Evolutionary conservation across 2,888 invertebrate genomes (phyloP).

Genomic region (Dryomyza anilis): DNA sequence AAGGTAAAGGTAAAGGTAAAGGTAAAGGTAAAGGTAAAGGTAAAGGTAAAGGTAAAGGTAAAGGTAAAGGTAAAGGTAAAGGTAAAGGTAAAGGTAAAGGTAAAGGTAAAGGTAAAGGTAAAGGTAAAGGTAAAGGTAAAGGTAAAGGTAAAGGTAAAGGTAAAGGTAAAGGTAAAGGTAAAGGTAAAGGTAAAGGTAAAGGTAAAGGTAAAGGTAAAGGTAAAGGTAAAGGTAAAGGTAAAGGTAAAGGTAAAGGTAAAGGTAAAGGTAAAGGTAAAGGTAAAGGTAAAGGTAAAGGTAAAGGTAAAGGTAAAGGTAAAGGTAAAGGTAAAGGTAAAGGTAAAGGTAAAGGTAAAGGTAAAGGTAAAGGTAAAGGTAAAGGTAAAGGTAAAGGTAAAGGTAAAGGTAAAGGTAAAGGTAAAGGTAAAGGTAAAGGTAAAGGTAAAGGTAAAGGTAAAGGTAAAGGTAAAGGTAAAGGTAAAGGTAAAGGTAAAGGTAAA

Average conservation of each 20-base stretch:
- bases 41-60: background rate
- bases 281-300: background rate
- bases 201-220: background rate
- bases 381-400: background rate
- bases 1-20: background rate
- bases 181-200: background rate
- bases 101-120: background rate
- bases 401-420: background rate
- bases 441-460: background rate
- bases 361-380: background rate
- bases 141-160: background rate
- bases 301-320: background rate
- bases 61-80: background rate
- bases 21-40: background rate
- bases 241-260: background rate
- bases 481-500: background rate
- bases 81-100: background rate
- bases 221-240: background rate
- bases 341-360: background rate
- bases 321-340: background rate
- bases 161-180: background rate
- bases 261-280: background rate
- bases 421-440: background rate
- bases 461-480: background rate
- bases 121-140: background rate